Evolutionary conservation across 2,113 vertebrate genomes (phyloP), one percentile per base, ranked within the genome.

Genomic region (Rhabdomys dilectus): DNA sequence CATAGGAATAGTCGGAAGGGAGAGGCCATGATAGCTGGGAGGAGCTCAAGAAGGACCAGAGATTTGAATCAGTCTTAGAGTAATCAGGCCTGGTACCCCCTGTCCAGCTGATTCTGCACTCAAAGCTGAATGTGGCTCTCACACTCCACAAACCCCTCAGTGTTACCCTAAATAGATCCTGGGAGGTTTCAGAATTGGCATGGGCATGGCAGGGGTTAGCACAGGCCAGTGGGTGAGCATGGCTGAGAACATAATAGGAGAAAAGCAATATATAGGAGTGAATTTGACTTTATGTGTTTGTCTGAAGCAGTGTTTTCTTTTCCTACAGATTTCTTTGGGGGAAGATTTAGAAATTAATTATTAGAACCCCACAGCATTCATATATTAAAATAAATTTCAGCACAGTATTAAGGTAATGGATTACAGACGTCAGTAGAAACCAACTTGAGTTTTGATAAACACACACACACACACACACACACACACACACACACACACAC

Each of bases 321-420:
- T 9, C 15, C 45, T 21, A 84, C 42, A 24, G 16, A 36, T 84
- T 87, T 91, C 56, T 90, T 80, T 76, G 13, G 26, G 78, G 70
- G 24, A 90, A 19, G 17, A 87, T 68, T 78, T 56, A 26, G 17
- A 96, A 75, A 85, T 90, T 93, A 91, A 76, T 64, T 31, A 90
- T 94, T 56, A 82, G 45, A 93, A 78, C 6, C 36, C 34, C 9
- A 66, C 9, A 34, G 56, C 66, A 29, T 86, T 4, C 66, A 68
- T 70, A n/a, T 60, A 78, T 87, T 42, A 77, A 73, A 88, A 93
- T 97, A 84, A 80, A 85, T 80, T 91, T 78, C 45, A 70, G 64
- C 51, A 70, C 19, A 26, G 39, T 24, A n/a, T 86, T 58, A 62
- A 95, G 72, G 7, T 56, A 84, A 68, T 88, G 45, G 72, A 62